Percentiles rank a stretch among this genome's conserved stretches.
Evolutionary conservation across 2,888 invertebrate genomes (phyloP).

Genomic region (Rugalucina vietnamica): DNA sequence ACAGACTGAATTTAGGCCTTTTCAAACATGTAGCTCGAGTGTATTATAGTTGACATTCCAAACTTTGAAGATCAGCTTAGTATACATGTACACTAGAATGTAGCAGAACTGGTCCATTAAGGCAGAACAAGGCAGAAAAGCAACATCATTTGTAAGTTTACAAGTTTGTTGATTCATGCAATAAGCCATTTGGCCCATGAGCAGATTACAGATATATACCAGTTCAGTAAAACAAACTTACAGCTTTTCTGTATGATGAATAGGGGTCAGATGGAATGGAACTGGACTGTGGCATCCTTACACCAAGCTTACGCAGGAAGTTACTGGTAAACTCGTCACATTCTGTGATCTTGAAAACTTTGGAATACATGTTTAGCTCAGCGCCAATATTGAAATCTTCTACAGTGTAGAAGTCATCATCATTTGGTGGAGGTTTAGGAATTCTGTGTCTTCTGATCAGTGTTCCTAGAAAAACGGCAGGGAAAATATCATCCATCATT

Average conservation of each 20-base stretch:
- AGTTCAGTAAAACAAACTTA: too few relatives aligned
- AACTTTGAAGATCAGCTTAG: too few relatives aligned
- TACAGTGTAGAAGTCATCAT: constrained; percentile 91
- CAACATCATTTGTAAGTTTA: too few relatives aligned
- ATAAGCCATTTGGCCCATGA: too few relatives aligned
- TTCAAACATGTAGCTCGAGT: too few relatives aligned
- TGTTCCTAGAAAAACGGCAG: constrained; percentile 86
- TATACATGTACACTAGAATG: too few relatives aligned
- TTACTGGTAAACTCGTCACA: constrained; percentile 95
- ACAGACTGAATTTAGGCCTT: too few relatives aligned
- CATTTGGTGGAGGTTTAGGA: constrained; percentile 89
- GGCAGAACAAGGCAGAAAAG: too few relatives aligned
- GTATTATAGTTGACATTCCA: too few relatives aligned
- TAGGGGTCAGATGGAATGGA: constrained; percentile 81
- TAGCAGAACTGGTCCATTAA: too few relatives aligned
- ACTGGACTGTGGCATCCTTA: constrained; percentile 87
- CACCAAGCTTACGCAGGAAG: constrained; percentile 93
- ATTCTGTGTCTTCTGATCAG: constrained; percentile 92
- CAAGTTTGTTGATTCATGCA: too few relatives aligned
- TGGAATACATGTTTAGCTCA: constrained; percentile 91
- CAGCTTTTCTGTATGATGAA: constrained; percentile 78
- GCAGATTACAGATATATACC: too few relatives aligned
- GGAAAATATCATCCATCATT: not conserved
- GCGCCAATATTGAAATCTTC: constrained; percentile 94
- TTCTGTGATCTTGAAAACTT: constrained; percentile 91